Base-by-base conservation (phyloP, 2,888 invertebrate genomes). In the Thyatira batis region DNA sequence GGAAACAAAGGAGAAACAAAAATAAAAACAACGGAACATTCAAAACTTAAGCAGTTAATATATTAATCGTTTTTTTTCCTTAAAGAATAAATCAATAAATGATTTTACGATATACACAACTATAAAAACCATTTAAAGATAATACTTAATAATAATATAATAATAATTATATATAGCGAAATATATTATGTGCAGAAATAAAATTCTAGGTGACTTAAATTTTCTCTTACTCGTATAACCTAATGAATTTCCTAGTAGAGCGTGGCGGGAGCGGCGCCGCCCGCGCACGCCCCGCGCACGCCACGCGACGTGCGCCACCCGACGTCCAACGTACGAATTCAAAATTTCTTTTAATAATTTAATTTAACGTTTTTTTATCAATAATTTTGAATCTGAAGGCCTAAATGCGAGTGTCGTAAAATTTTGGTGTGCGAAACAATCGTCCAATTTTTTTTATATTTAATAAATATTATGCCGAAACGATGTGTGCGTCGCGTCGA, bases 401-500 rank as follows among this genome's bases (percentile, higher is more conserved):
- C 93, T 93, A 93, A 93, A 93, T 93, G 93, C 93, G 93, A 93
- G 93, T 93, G 93, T 93, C 92, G 93, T 93, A 92, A 90, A 92
- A 92, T 92, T 92, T 92, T 92, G 93, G 91, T 93, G 92, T 92
- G 92, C 89, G 89, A 91, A 90, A 89, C 82, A 74, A 82, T 89
- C 83, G 84, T 88, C 86, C 87, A 88, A 89, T 84, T 71, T 69
- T 71, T 77, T 75, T 67, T 69, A 63, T 60, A 82, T 77, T 76
- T 82, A 82, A 69, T n/a, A n/a, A n/a, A n/a, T n/a, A 69, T 79
- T 78, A 70, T 81, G 85, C 81, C 87, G 86, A 87, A 87, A 82
- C 73, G 60, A 72, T 73, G 82, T 77, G 77, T 73, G 77, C 82
- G 86, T 82, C 76, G 81, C 69, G 82, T 76, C 78, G 79, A 67